Evolutionary conservation across 2,888 invertebrate species (phyloP).

Genomic region (Agapetus fuscipes): DNA sequence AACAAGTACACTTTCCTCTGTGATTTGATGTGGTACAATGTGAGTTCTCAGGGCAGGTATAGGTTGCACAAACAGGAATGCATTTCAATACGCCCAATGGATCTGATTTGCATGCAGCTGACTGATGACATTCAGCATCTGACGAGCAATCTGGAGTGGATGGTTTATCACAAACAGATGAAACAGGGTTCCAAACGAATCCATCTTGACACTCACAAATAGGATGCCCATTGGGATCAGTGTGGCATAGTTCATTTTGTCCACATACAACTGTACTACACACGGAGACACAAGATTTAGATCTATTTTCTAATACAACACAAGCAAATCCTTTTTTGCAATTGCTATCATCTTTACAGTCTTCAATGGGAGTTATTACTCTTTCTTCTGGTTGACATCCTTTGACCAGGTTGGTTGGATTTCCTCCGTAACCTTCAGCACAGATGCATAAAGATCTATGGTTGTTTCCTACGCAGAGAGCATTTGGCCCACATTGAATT

Average conservation of each 20-base stretch:
- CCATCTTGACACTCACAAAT: conserved; percentile 71
- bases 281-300: conserved; percentile 63
- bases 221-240: conserved; percentile 56
- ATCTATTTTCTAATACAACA: conserved; percentile 50
- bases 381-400: conserved; percentile 70
- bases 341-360: conserved; percentile 60
- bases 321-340: conserved; percentile 66
- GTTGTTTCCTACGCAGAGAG: conserved; percentile 72
- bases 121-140: conserved; percentile 60
- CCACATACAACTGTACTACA: conserved; percentile 76
- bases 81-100: conserved; percentile 80
- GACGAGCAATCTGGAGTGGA: conserved; percentile 70
- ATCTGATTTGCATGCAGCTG: conserved; percentile 71
- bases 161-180: conserved; percentile 75
- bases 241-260: conserved; percentile 68
- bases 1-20: conserved; percentile 73
- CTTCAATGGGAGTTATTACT: conserved; percentile 43
- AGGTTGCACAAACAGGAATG: conserved; percentile 63
- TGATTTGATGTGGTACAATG: conserved; percentile 67
- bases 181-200: conserved; percentile 76
- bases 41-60: conserved; percentile 77
- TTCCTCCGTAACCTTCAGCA: conserved; percentile 69
- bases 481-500: conserved; percentile 84
- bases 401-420: conserved; percentile 66
- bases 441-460: conserved; percentile 84